phyloP scores from a whole-genome alignment of 2,888 invertebrate genomes.

The Drosophila percnosoma region DNA sequence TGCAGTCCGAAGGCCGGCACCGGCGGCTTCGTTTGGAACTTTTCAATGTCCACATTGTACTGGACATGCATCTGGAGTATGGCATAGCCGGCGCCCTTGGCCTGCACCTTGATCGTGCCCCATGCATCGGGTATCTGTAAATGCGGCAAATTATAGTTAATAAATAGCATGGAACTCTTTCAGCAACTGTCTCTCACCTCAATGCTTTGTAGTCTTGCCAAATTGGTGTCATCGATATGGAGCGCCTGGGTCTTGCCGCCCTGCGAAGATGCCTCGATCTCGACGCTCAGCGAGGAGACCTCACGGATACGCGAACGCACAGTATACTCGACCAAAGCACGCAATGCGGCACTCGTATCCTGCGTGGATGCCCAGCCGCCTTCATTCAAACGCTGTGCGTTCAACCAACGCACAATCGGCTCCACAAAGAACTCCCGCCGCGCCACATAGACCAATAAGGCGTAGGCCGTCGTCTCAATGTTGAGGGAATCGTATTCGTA shows the following conservation, averaged over 20 bases:
- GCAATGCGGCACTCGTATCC: slow-evolving; percentile 94
- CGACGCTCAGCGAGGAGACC: slow-evolving; percentile 91
- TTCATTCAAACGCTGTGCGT: slow-evolving; percentile 93
- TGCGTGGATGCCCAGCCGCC: slow-evolving; percentile 96
- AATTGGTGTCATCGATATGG: slow-evolving; percentile 90
- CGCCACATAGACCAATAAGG: slow-evolving; percentile 94
- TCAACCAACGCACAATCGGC: slow-evolving; percentile 95
- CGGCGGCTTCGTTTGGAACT: slow-evolving; percentile 94
- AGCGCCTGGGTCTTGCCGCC: slow-evolving; percentile 88
- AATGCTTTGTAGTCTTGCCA: slow-evolving; percentile 91
- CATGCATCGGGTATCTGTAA: slow-evolving; percentile 94
- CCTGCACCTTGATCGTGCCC: slow-evolving; percentile 97
- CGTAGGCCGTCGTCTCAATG: slow-evolving; percentile 97
- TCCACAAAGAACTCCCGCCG: slow-evolving; percentile 93
- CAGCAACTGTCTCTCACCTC: slow-evolving; percentile 86
- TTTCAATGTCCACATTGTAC: slow-evolving; percentile 94
- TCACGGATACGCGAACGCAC: slow-evolving; percentile 93
- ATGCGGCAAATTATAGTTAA: background rate
- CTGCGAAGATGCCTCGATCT: slow-evolving; percentile 94
- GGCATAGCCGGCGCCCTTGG: slow-evolving; percentile 97
- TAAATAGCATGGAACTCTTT: too few relatives aligned
- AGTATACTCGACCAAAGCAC: slow-evolving; percentile 95
- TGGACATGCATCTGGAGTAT: slow-evolving; percentile 96
- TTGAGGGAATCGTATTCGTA: slow-evolving; percentile 96
- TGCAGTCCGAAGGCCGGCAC: slow-evolving; percentile 91